These are phyloP conservation scores for Tilapia sparmanii DNA, from an alignment of 2,113 vertebrate species.

Conservation along the genomic window DNA sequence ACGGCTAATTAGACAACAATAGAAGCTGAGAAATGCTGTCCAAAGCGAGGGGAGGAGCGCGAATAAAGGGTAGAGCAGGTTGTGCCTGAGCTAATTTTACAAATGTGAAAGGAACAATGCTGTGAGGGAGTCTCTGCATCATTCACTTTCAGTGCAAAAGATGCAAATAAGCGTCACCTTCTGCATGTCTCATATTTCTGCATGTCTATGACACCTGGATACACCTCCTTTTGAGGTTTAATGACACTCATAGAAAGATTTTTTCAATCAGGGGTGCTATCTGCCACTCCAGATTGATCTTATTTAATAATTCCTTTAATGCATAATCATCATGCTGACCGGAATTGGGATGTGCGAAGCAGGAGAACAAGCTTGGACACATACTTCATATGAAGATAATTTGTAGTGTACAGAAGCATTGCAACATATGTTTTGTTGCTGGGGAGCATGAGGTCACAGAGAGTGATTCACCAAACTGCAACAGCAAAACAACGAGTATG, in stretches of 20 bases:
- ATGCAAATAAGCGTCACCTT: background rate
- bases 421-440: background rate
- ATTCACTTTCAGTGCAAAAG: background rate
- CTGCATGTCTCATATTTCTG: background rate
- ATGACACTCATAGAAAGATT: background rate
- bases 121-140: background rate
- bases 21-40: background rate
- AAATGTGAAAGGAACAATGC: conserved; percentile 19
- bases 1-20: conserved; percentile 54
- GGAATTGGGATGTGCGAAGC: background rate
- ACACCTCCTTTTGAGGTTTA: background rate
- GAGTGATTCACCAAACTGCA: background rate
- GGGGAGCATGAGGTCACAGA: background rate
- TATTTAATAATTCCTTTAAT: background rate
- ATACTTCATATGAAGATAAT: background rate
- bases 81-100: background rate
- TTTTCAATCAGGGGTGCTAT: accelerated
- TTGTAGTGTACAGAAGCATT: background rate
- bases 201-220: accelerated
- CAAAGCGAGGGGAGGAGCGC: background rate
- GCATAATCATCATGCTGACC: background rate
- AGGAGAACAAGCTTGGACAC: background rate
- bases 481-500: background rate
- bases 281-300: background rate
- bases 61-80: conserved; percentile 19